Base-by-base conservation (phyloP, 2,888 invertebrate species). In the Lochmaea crataegi region DNA sequence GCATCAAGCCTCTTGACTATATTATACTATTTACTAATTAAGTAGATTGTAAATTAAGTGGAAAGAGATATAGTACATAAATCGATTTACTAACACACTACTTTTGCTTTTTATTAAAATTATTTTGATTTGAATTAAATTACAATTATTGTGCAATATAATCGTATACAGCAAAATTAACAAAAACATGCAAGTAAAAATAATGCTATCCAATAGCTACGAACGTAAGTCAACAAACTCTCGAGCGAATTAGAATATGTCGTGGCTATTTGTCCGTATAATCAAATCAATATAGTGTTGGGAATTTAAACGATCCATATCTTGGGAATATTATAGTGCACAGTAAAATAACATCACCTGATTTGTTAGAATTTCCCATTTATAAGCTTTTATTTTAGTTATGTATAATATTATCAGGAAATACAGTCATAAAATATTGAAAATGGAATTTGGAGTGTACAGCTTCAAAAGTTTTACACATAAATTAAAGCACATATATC, bases 271-370 rank as follows among this genome's bases (percentile, higher is more conserved):
- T 58, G 58, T 58, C 58, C 58, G 26, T 58, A 26, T 26, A 32
- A 26, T 58, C 26, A 32, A 58, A 58, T 58, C 58, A 58, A 58
- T 58, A 58, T 58, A 10, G 18, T 53, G 53, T 53, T 53, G 53
- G 16, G 18, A 53, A 53, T 53, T 53, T 16, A 53, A 53, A 53
- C 53, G 53, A 16, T 16, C 53, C 53, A 53, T 53, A 53, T 53
- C 53, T 53, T 53, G 18, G 53, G 53, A 53, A 53, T 18, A 53
- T 53, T 53, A 18, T 53, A 53, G 53, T 53, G 53, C 53, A 18
- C 53, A 53, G 18, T 53, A 53, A 18, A 53, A 53, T 18, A 53
- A 18, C 18, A 18, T 18, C 18, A 18, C 18, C 18, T 53, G 18
- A 53, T 53, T 53, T 53, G 53, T 18, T 53, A 53, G 14, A 48